Percentiles rank a stretch among this genome's conserved stretches.
Conservation (phyloP, 2,888 invertebrate species). For the Latheticus oryzae region DNA sequence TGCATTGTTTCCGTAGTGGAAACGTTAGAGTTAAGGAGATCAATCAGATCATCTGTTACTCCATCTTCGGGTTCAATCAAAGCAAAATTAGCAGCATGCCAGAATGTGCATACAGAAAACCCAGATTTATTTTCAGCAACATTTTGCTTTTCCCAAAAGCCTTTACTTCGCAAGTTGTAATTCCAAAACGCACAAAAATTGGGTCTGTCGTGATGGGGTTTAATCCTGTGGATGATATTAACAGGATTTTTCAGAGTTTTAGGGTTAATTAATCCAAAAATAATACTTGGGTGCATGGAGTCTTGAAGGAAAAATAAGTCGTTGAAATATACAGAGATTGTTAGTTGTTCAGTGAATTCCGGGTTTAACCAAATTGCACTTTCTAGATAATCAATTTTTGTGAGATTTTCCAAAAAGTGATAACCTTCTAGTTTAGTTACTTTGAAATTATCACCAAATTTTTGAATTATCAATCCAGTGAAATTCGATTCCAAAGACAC, state of each 20-base stretch:
- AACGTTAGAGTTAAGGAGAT: constrained; percentile 13
- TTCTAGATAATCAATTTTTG: background rate
- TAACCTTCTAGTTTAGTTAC: background rate
- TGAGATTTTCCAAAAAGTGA: background rate
- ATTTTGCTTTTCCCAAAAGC: too few relatives aligned
- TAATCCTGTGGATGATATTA: too few relatives aligned
- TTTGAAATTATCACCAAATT: background rate
- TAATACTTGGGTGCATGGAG: background rate
- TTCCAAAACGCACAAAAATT: too few relatives aligned
- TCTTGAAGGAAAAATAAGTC: constrained; percentile 5
- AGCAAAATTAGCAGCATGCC: too few relatives aligned
- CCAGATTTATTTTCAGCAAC: too few relatives aligned
- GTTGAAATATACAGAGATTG: constrained; percentile 2
- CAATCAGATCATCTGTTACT: constrained; percentile 29
- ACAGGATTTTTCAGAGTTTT: too few relatives aligned
- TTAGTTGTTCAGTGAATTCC: background rate
- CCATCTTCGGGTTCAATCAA: background rate
- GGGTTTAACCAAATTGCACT: constrained; percentile 14
- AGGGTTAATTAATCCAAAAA: too few relatives aligned
- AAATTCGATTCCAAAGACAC: background rate
- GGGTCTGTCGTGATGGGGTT: too few relatives aligned
- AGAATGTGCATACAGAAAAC: too few relatives aligned
- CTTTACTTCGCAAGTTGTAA: background rate
- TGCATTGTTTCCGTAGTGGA: constrained; percentile 29
- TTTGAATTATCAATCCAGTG: constrained; percentile 3